A percentile compares a stretch with the other conserved stretches of the same genome.
Evolutionary conservation across 1,140 invertebrate genomes (phyloP).

Genomic region (Saccostrea glomerata): DNA sequence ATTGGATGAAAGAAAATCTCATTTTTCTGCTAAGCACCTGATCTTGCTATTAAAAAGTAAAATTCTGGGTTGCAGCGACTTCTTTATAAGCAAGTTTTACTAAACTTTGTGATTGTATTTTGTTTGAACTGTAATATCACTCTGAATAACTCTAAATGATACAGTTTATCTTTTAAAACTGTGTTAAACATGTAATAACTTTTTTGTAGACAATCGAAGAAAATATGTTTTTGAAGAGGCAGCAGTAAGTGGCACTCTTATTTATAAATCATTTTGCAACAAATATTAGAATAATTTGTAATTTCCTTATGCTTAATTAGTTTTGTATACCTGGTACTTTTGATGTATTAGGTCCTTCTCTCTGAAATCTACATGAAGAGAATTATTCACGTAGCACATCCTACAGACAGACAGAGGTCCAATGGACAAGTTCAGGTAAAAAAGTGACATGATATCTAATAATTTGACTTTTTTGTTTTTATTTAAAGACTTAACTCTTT

Average conservation of each 20-base stretch:
- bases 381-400: background rate
- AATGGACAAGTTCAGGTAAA: background rate
- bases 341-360: background rate
- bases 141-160: background rate
- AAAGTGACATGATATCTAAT: background rate
- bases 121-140: background rate
- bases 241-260: background rate
- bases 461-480: background rate
- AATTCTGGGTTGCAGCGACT: too few relatives aligned
- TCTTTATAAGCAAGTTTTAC: too few relatives aligned
- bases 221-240: slow-evolving; percentile 41
- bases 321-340: too few relatives aligned
- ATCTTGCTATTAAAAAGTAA: too few relatives aligned
- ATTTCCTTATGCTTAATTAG: background rate
- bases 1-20: too few relatives aligned
- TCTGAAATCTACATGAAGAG: slow-evolving; percentile 11
- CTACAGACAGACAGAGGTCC: background rate
- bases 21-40: too few relatives aligned
- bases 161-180: too few relatives aligned
- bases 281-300: background rate
- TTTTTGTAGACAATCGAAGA: slow-evolving; percentile 24
- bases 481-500: too few relatives aligned
- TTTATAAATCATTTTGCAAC: background rate
- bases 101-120: too few relatives aligned
- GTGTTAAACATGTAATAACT: background rate